A percentile compares a stretch with the other conserved stretches of the same genome.
Conservation (phyloP, 2,797 vertebrate genomes). For the Sciurus vulgaris region DNA sequence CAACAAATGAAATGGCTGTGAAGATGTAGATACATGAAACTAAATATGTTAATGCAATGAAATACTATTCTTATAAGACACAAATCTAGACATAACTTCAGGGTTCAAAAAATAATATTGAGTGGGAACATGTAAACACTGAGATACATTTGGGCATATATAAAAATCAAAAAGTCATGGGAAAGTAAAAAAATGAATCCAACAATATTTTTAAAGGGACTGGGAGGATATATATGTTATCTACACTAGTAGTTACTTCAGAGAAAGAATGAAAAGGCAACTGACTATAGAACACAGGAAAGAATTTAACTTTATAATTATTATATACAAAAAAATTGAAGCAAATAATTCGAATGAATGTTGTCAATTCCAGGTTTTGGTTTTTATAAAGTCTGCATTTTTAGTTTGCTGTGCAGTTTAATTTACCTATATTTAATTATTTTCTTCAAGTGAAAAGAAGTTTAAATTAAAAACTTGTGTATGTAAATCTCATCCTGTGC, state of each 20-base stretch:
- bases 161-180: not conserved
- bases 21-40: not conserved
- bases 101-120: not conserved
- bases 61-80: not conserved
- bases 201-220: not conserved
- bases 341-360: not conserved
- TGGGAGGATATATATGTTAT: not conserved
- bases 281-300: not conserved
- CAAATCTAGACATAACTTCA: not conserved
- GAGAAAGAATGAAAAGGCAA: not conserved
- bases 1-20: not conserved
- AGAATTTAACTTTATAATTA: not conserved
- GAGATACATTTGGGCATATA: not conserved
- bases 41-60: not conserved
- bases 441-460: not conserved
- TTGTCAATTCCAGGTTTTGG: not conserved
- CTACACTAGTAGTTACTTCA: not conserved
- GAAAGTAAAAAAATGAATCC: not conserved
- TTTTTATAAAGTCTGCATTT: not conserved
- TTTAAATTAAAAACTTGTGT: not conserved
- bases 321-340: not conserved
- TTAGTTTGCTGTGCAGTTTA: not conserved
- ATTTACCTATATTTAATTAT: not conserved
- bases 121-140: not conserved
- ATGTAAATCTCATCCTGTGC: not conserved